Evolutionary conservation across 2,888 invertebrate genomes (phyloP).

Genomic region (Hecatera dysodea): DNA sequence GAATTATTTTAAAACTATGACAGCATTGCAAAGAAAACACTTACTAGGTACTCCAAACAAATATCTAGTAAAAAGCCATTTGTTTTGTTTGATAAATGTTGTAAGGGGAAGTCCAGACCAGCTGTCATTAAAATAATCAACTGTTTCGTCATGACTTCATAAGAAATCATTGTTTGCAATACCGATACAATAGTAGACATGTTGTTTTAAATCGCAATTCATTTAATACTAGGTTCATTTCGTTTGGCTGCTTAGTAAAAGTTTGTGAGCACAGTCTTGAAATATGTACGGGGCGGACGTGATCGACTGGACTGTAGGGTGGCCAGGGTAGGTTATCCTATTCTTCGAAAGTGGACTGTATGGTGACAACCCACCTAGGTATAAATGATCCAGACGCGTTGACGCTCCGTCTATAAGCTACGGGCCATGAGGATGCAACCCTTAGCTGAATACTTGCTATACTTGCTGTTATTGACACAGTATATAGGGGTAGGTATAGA

Average conservation of each 20-base stretch:
- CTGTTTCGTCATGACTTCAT: not conserved
- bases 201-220: not conserved
- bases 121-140: conserved; percentile 5
- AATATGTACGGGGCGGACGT: too few species aligned
- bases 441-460: too few species aligned
- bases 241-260: not conserved
- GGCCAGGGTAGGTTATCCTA: too few species aligned
- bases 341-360: too few species aligned
- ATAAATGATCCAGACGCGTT: too few species aligned
- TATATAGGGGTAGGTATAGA: too few species aligned
- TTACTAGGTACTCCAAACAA: not conserved
- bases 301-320: too few species aligned
- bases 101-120: conserved; percentile 25
- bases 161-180: conserved; percentile 2
- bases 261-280: too few species aligned
- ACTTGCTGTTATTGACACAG: too few species aligned
- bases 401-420: too few species aligned
- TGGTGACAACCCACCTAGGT: too few species aligned
- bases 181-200: not conserved
- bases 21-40: not conserved
- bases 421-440: too few species aligned
- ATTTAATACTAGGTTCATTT: not conserved
- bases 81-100: conserved; percentile 35
- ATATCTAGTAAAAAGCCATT: conserved; percentile 3
- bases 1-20: not conserved